Conservation (phyloP, 2,113 vertebrate species). For the rat (Rattus norvegicus) region GRCr8 NC_086028.1:39425501-39426000, state of each 20-base stretch:
- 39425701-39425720: not conserved
- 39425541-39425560: not conserved
- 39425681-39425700: not conserved
- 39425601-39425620: not conserved
- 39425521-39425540: not conserved
- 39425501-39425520: not conserved
- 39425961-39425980: not conserved
- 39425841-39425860: not conserved
- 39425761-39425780: not conserved
- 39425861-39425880: not conserved
- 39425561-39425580: not conserved
- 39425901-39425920: not conserved
- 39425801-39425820: too few species aligned
- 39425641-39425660: not conserved
- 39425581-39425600: not conserved
- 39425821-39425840: not conserved
- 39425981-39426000: not conserved
- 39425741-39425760: not conserved
- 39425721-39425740: not conserved
- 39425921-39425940: not conserved
- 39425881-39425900: not conserved
- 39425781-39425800: not conserved
- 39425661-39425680: not conserved
- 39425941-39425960: not conserved
- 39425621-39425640: not conserved